phyloP scores from a whole-genome alignment of 2,888 invertebrate species.

The Agriopis marginaria region DNA sequence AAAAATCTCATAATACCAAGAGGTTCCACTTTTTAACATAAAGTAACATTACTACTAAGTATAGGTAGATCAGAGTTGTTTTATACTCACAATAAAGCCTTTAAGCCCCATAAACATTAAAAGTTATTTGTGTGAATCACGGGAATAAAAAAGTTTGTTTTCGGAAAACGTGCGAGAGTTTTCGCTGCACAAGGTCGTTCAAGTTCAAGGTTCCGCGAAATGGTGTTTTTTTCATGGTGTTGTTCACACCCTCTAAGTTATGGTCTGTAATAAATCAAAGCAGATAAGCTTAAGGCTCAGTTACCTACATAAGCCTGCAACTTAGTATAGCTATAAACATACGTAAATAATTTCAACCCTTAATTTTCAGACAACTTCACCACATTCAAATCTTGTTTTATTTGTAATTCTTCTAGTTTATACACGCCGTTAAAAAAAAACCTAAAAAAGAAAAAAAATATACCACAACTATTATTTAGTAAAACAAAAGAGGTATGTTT shows the following conservation, averaged over 20 bases:
- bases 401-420: too few species aligned
- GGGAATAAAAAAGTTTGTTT: conserved; percentile 12
- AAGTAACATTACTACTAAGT: background rate
- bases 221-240: conserved; percentile 12
- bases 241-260: conserved; percentile 19
- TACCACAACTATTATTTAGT: too few species aligned
- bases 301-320: background rate
- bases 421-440: too few species aligned
- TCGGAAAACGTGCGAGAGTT: background rate
- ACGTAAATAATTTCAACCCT: background rate
- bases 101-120: conserved; percentile 11
- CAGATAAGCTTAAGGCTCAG: background rate
- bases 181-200: conserved; percentile 5
- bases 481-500: too few species aligned
- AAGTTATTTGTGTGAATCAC: conserved; percentile 6
- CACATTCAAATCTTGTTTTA: too few species aligned
- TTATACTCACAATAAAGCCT: conserved; percentile 7
- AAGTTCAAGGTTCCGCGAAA: conserved; percentile 17
- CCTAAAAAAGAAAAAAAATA: too few species aligned
- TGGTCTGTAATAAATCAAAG: conserved; percentile 20
- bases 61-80: conserved; percentile 3
- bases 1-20: background rate
- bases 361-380: too few species aligned
- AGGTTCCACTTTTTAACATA: background rate
- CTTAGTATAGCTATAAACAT: background rate